phyloP scores from a whole-genome alignment of 2,797 vertebrate genomes.

The Anabas testudineus region DNA sequence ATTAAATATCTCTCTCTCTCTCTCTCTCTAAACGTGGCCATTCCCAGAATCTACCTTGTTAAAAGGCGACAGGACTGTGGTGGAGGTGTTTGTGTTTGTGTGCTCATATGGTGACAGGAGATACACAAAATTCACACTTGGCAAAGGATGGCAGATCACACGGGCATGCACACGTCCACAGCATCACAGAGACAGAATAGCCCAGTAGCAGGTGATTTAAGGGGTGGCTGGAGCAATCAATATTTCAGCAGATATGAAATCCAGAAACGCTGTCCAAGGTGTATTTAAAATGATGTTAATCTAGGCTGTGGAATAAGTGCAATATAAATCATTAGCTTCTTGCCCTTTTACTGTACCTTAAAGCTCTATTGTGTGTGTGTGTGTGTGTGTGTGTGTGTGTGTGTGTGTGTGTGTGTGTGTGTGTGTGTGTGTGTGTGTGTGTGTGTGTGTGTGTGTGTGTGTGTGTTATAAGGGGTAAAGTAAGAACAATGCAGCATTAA shows the following conservation, averaged over 20 bases:
- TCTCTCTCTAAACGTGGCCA: slow-evolving; percentile 35
- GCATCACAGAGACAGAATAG: slow-evolving; percentile 41
- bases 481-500: no score
- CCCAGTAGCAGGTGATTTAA: slow-evolving; percentile 71
- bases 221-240: slow-evolving; percentile 68
- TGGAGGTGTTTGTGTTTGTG: slow-evolving; percentile 27
- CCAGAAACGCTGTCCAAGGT: slow-evolving; percentile 58
- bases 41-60: slow-evolving; percentile 59
- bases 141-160: slow-evolving; percentile 56
- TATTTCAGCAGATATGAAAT: slow-evolving; percentile 77
- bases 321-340: slow-evolving; percentile 58
- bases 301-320: slow-evolving; percentile 57
- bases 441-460: background rate
- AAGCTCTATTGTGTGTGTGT: slow-evolving; percentile 13
- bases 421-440: background rate
- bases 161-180: slow-evolving; percentile 16
- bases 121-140: slow-evolving; percentile 51
- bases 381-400: background rate
- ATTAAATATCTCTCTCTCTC: slow-evolving; percentile 47
- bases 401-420: background rate
- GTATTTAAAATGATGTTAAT: slow-evolving; percentile 74
- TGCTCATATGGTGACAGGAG: slow-evolving; percentile 37
- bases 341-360: slow-evolving; percentile 5
- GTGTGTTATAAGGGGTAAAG: no score
- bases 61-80: slow-evolving; percentile 37